Evolutionary conservation across 37 sponge, comb jelly and placozoan genomes (phyloP).

Genomic region (Lycopodina hypogea): DNA sequence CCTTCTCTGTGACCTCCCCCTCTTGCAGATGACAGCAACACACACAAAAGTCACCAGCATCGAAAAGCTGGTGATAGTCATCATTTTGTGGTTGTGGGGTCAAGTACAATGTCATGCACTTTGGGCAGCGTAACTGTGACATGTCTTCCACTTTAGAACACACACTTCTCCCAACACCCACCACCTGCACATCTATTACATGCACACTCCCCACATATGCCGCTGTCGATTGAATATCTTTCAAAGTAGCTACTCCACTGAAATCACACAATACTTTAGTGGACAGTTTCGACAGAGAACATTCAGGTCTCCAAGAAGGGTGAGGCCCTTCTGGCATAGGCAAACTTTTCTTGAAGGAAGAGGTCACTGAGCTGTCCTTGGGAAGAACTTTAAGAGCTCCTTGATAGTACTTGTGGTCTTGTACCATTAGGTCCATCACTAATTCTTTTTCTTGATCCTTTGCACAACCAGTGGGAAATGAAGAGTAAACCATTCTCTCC

Average conservation of each 20-base stretch:
- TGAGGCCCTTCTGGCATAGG: background rate
- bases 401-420: background rate
- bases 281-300: background rate
- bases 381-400: background rate
- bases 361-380: background rate
- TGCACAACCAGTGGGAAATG: background rate
- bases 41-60: constrained; percentile 8
- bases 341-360: background rate
- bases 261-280: background rate
- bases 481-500: background rate
- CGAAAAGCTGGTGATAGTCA: background rate
- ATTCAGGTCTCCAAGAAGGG: background rate
- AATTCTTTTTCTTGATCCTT: background rate
- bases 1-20: background rate
- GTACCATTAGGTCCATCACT: background rate
- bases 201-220: background rate
- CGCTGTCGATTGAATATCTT: background rate
- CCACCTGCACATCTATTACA: background rate
- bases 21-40: background rate
- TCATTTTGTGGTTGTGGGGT: background rate
- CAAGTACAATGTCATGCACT: background rate
- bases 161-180: background rate
- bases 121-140: constrained; percentile 8
- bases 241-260: background rate
- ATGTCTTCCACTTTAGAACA: constrained; percentile 13